Evolutionary conservation across 2,113 vertebrate species (phyloP), one percentile per base, ranked within the genome.

Genomic region (Oncorhynchus gorbuscha): DNA sequence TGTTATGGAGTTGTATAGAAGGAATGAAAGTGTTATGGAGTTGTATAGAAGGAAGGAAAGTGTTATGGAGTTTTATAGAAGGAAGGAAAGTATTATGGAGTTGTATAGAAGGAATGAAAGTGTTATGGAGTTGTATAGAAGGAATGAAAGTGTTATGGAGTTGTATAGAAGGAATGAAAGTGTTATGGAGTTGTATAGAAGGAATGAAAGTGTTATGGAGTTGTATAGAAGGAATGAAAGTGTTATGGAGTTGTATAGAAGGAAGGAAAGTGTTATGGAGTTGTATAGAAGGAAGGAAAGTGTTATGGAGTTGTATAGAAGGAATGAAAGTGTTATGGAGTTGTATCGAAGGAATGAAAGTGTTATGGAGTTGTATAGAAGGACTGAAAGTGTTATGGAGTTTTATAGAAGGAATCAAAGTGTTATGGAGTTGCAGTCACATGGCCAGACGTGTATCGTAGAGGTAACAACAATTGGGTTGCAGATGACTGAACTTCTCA

Each of bases 1-100:
- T 32, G 8, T 84, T 73, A 80, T 84, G 85, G 89, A 86, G 82
- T 86, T 78, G 79, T 75, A 87, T 85, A 82, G 81, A 82, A 45
- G 55, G 55, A 58, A 58, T 58, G 0, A 20, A 58, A 20, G 5
- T 58, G 55, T 20, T 14, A 45, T 45, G 3, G 55, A 58, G 55
- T 16, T 58, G 18, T 16, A 58, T 16, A 4, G 30, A 30, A 30
- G 30, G 30, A 30, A 30, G 11, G 2, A 45, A 45, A 6, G 32
- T 35, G 32, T 35, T 35, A 35, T 35, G 32, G 32, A 35, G 85
- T 80, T 82, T n/a, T 4, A 9, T 0, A 9, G 39, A 45, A 45
- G 8, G 8, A 45, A 45, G 3, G 7, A 45, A 45, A 84, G 55
- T 32, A 2, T 84, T 73, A 80, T 84, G 85, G 89, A 86, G 82